Base-by-base conservation (phyloP, 2,797 vertebrate species). In the Sciurus carolinensis region DNA sequence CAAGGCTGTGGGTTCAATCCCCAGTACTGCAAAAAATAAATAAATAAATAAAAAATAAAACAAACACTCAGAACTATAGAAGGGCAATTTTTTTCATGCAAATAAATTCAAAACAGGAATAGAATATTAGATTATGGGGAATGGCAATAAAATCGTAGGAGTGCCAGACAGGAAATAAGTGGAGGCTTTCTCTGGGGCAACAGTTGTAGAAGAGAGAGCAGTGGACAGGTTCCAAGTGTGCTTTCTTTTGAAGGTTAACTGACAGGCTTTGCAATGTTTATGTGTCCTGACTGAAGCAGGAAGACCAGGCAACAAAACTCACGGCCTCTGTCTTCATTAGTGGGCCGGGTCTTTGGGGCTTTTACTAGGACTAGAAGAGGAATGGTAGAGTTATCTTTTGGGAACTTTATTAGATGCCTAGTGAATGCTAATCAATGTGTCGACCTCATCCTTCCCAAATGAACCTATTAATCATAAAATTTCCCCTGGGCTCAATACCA, bases 241-340 rank as follows among this genome's bases (percentile, higher is more conserved):
- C 18, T 57, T 57, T 57, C 54, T 57, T 57, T 20, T 17, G 5
- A 57, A 57, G 54, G 54, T 57, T 57, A 57, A 57, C 36, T 47
- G 20, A 42, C 17, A 44, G 62, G 22, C 30, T 62, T 76, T 7
- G 44, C 7, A 24, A 17, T 39, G 14, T n/a, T 3, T 30, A 4
- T 11, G 47, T n/a, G 13, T 64, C 3, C 0, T 30, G 12, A 2
- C 1, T 14, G 6, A 72, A 17, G 44, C 14, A 14, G 4, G 52
- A 33, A 5, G 44, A 26, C 83, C 3, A n/a, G 28, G 1, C 12
- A 47, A 18, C 6, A 33, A 3, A 12, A 17, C 9, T 57, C 20
- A 3, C 39, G 13, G 28, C 18, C 52, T 50, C 24, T 18, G 24
- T 28, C 33, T 87, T 36, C 10, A 44, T 83, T 50, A 62, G 9